Conservation (phyloP, 2,888 invertebrate genomes). For the Yponomeuta plumbellus region DNA sequence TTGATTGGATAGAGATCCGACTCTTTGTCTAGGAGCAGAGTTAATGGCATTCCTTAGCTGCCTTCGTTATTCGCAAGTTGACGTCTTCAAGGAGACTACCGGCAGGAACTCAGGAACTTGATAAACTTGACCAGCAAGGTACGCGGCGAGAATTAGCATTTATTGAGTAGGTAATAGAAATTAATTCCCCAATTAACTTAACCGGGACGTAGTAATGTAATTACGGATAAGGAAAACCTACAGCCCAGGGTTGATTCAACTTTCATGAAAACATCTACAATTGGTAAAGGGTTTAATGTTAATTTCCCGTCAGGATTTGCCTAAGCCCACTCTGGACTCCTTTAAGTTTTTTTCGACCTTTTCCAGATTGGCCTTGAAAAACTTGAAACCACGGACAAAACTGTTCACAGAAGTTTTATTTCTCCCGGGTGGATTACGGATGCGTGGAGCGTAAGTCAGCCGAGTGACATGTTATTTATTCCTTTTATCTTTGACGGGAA, state of each 20-base stretch:
- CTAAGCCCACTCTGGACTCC: background rate
- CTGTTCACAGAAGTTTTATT: constrained; percentile 22
- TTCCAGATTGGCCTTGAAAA: background rate
- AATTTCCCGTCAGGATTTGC: background rate
- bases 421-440: constrained; percentile 30
- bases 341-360: background rate
- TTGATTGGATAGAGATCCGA: constrained; percentile 10
- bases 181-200: constrained; percentile 3
- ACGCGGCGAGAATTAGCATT: background rate
- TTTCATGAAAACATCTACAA: background rate
- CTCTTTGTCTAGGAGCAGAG: background rate
- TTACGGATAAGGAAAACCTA: background rate
- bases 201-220: background rate
- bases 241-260: background rate
- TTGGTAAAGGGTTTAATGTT: background rate
- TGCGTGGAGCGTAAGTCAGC: constrained; percentile 56
- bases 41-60: background rate
- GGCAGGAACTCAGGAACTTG: background rate
- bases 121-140: background rate
- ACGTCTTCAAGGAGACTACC: background rate
- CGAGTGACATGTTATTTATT: constrained; percentile 67
- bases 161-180: background rate
- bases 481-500: constrained; percentile 57
- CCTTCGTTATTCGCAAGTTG: background rate
- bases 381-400: background rate